A percentile compares a stretch with the other conserved stretches of the same genome.
These are phyloP conservation scores for Pemphredon lugubris DNA, from an alignment of 2,888 invertebrate genomes.

Conservation along the genomic window DNA sequence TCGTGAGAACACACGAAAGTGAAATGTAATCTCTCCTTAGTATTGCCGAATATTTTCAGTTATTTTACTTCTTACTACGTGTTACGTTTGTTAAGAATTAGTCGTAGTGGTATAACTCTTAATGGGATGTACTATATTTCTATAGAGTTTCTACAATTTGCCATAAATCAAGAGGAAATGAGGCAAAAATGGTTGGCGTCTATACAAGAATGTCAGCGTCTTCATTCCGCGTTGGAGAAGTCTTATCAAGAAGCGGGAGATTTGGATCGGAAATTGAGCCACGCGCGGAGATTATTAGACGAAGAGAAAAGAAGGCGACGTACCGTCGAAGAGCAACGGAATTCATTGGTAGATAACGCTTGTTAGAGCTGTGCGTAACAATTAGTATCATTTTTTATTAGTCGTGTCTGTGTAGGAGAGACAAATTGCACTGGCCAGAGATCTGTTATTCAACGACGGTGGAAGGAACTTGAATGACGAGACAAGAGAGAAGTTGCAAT, in stretches of 20 bases:
- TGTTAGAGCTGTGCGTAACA: neutral
- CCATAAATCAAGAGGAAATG: constrained; percentile 88
- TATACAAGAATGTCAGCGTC: constrained; percentile 87
- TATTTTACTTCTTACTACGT: neutral
- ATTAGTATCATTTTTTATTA: neutral
- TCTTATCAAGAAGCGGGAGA: constrained; percentile 88
- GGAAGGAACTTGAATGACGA: constrained; percentile 89
- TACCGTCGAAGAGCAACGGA: constrained; percentile 87
- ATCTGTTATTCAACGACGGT: constrained; percentile 88
- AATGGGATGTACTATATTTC: neutral
- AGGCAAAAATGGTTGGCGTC: constrained; percentile 87
- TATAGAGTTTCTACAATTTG: constrained; percentile 89
- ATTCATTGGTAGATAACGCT: constrained; percentile 84
- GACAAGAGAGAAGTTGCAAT: constrained; percentile 90
- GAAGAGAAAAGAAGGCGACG: constrained; percentile 88
- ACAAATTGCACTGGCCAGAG: constrained; percentile 88
- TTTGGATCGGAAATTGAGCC: constrained; percentile 90
- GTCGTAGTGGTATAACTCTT: neutral
- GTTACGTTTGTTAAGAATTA: neutral
- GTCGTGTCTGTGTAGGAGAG: constrained; percentile 83
- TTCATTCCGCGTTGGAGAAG: constrained; percentile 87
- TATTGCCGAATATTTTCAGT: neutral
- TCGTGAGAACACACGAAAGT: neutral
- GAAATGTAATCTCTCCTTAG: neutral
- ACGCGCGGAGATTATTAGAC: constrained; percentile 90